Evolutionary conservation across 2,113 vertebrate genomes (phyloP), one percentile per base, ranked within the genome.

Genomic region (Megalops atlanticus): DNA sequence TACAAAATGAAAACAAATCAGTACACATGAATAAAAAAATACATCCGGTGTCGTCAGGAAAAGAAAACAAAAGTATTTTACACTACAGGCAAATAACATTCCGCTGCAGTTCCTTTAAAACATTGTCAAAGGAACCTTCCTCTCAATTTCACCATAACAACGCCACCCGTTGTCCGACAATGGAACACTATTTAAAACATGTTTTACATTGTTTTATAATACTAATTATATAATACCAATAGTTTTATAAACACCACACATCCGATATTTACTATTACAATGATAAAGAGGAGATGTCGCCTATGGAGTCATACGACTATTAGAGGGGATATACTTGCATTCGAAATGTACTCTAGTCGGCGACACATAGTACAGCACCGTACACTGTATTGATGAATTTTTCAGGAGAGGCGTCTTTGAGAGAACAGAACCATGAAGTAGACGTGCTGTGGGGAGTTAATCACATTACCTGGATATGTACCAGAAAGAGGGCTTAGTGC

Each of bases 381-480:
- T 41, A 68, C 52, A 54, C 36, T 52, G 39, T n/a, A 58, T 38
- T 38, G 75, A 52, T 38, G 47, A 68, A 36, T 78, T 78, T 68
- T 43, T 31, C 54, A 69, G 24, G 54, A 78, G 0, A 31, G 64
- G 27, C 27, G 41, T 71, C 35, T 74, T 74, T 54, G 49, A 40
- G 47, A 38, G 64, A 69, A 73, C 14, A 27, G 77, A 75, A 76
- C 49, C 31, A 80, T 69, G 77, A 69, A 49, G 49, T 52, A 43
- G 73, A 72, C 80, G 39, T 81, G 82, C 81, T 84, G 84, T 52
- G 77, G 76, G 74, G 82, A 77, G 85, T 78, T 86, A 81, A 85
- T 86, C 76, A 27, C 69, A 54, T 80, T 31, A 49, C 77, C 76
- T 88, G 85, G 86, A 86, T 38, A 33, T 43, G 73, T 31, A 69